Evolutionary conservation across 2,113 vertebrate genomes (phyloP), one percentile per base, ranked within the genome.

Genomic region (Stercorarius parasiticus): DNA sequence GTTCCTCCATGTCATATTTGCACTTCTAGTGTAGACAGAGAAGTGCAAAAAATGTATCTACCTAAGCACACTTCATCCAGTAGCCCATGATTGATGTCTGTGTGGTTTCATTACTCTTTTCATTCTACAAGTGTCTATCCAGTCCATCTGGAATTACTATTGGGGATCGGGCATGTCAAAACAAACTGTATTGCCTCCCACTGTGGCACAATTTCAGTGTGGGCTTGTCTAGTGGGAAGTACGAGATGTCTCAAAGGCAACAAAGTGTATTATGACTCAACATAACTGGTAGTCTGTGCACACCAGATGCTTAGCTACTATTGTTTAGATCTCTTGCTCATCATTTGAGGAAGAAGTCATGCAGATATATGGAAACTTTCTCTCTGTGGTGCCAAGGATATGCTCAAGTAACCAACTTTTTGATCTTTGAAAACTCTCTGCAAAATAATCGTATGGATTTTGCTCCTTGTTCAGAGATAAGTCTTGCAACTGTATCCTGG

Each of bases 11-110:
- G 26, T 29, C 62, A 43, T 26, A 36, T 59, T 70, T 77, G 5
- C 10, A 29, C 14, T 70, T 47, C 40, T 74, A 61, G 8, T 9
- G 5, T 6, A 70, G 45, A 34, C 34, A 73, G 20, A 40, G 14
- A 73, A 88, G 8, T 47, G 4, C 0, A 82, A 91, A 76, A 76
- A 65, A 15, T 11, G 1, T 13, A 29, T 38, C 27, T 67, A 42
- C 9, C 5, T 61, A 36, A 74, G 27, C 36, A 59, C 8, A 5
- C 1, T 3, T 66, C n/a, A 49, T 66, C 27, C 16, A 81, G 26
- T 5, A 83, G 20, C 4, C 53, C 5, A 30, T 10, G 9, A 22
- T 0, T 53, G 34, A 77, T 22, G 2, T 19, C 67, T 65, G 3
- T 69, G 11, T 27, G 14, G 13, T 73, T 59, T 43, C 42, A 30